Conservation (phyloP, 1,140 invertebrate genomes). For the Calliopsis andreniformis region DNA sequence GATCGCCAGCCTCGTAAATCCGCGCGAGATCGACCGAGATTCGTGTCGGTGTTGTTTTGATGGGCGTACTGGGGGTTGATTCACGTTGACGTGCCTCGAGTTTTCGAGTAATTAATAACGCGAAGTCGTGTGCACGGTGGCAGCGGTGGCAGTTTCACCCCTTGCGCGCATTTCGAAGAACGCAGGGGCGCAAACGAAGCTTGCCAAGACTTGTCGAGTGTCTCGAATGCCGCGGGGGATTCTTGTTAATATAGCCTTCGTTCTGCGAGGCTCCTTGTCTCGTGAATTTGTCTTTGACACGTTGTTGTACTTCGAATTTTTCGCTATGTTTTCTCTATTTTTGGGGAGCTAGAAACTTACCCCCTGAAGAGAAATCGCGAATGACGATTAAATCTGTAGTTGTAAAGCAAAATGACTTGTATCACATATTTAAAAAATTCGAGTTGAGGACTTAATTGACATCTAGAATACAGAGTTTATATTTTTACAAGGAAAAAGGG, state of each 20-base stretch:
- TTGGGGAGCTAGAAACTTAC: too few species aligned
- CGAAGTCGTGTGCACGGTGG: constrained; percentile 34
- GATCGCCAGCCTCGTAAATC: constrained; percentile 38
- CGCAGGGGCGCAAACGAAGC: constrained; percentile 33
- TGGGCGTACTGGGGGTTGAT: constrained; percentile 8
- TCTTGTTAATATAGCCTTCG: constrained; percentile 19
- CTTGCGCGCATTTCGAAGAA: constrained; percentile 14
- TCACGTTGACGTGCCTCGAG: constrained; percentile 15
- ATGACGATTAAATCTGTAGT: too few species aligned
- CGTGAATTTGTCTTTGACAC: constrained; percentile 1
- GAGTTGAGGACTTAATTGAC: too few species aligned
- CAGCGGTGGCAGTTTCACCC: constrained; percentile 23
- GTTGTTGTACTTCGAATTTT: neutral
- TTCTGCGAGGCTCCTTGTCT: neutral
- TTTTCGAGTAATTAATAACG: constrained; percentile 45
- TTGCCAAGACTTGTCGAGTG: constrained; percentile 22
- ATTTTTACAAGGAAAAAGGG: too few species aligned
- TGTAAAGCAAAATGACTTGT: too few species aligned
- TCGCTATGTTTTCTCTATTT: too few species aligned
- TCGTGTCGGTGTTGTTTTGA: constrained; percentile 37
- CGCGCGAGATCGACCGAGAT: neutral
- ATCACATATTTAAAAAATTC: too few species aligned
- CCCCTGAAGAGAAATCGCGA: neutral
- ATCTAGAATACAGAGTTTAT: too few species aligned
- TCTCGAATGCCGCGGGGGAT: constrained; percentile 26